These are phyloP conservation scores for Chaetophractus vellerosus DNA, from an alignment of 2,797 vertebrate genomes.

Conservation along the genomic window DNA sequence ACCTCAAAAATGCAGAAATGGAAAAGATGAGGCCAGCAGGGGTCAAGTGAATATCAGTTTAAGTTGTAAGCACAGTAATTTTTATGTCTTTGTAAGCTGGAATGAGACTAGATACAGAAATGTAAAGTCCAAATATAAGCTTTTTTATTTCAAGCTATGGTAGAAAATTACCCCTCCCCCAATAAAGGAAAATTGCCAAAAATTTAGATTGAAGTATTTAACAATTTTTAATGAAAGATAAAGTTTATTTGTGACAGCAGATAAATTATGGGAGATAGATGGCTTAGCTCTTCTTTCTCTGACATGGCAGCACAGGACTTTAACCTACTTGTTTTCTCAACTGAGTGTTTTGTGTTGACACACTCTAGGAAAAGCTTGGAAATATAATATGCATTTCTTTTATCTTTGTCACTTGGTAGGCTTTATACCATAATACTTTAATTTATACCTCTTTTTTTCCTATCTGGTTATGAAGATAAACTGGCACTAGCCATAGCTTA, in stretches of 20 bases:
- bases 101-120: constrained; percentile 58
- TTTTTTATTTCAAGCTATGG: constrained; percentile 14
- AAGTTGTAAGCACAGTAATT: neutral
- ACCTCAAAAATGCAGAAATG: constrained; percentile 70
- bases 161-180: neutral
- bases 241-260: neutral
- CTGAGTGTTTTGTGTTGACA: neutral
- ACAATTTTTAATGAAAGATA: neutral
- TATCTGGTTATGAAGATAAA: neutral
- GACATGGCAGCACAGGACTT: neutral
- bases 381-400: constrained; percentile 3
- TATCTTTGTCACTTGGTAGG: constrained; percentile 41
- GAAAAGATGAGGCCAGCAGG: constrained; percentile 85
- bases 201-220: neutral
- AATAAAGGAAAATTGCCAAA: neutral
- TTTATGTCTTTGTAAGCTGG: neutral
- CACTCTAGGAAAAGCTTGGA: neutral
- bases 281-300: neutral
- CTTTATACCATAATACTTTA: neutral
- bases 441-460: constrained; percentile 49
- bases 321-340: neutral
- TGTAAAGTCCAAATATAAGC: neutral
- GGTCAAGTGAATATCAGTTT: constrained; percentile 88
- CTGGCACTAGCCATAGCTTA: constrained; percentile 59
- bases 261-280: neutral